Evolutionary conservation across 1,140 invertebrate genomes (phyloP).

Genomic region (Probaryconus sp.): DNA sequence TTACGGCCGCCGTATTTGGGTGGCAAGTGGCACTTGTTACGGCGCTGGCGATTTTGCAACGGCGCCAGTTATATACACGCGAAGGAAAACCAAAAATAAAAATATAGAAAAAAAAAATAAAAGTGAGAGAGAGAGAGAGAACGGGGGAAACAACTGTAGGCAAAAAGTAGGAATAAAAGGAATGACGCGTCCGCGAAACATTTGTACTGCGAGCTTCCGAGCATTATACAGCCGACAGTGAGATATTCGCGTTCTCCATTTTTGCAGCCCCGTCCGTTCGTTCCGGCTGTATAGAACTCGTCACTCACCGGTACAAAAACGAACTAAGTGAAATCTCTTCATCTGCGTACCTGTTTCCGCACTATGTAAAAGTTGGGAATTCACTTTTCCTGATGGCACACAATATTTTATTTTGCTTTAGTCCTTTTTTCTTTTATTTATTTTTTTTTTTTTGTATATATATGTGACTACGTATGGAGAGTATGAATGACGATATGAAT

Average conservation of each 20-base stretch:
- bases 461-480: too few species aligned
- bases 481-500: too few species aligned
- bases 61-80: background rate
- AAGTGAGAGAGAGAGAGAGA: background rate
- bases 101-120: constrained; percentile 1
- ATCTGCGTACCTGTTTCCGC: constrained; percentile 50
- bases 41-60: constrained; percentile 6
- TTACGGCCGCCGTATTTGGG: constrained; percentile 21
- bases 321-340: constrained; percentile 58
- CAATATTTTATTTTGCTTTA: constrained; percentile 40
- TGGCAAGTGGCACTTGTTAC: constrained; percentile 30
- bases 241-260: constrained; percentile 48
- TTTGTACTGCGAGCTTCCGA: constrained; percentile 21
- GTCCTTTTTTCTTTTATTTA: constrained; percentile 7
- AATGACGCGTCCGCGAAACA: constrained; percentile 38
- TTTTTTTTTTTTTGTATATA: too few species aligned
- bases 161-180: constrained; percentile 28
- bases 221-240: constrained; percentile 51
- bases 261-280: constrained; percentile 26
- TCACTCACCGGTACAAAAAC: constrained; percentile 38
- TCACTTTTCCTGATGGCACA: constrained; percentile 33
- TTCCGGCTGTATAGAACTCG: constrained; percentile 38
- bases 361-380: constrained; percentile 32
- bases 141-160: background rate
- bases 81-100: too few species aligned